Evolutionary conservation across 2,113 vertebrate genomes (phyloP).

Genomic region (Hyla sarda): DNA sequence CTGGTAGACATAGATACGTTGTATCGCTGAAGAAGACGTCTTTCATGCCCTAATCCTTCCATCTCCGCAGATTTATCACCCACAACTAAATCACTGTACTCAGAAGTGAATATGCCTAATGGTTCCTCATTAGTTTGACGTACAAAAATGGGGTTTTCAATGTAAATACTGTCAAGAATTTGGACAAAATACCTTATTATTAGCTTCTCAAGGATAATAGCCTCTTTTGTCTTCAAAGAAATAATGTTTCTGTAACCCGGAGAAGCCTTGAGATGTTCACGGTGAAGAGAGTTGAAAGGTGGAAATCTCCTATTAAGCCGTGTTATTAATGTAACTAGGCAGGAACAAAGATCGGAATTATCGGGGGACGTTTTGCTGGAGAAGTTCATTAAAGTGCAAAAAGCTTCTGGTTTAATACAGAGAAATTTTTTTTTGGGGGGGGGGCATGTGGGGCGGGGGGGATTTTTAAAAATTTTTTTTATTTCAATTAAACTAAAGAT

Average conservation of each 20-base stretch:
- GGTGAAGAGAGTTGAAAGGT: conserved; percentile 44
- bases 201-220: conserved; percentile 56
- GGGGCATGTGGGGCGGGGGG: no score
- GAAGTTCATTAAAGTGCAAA: conserved; percentile 38
- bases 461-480: no score
- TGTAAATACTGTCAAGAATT: conserved; percentile 56
- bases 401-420: neutral
- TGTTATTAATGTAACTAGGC: conserved; percentile 57
- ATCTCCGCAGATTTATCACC: conserved; percentile 20
- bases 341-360: conserved; percentile 54
- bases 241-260: conserved; percentile 56
- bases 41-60: conserved; percentile 37
- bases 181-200: conserved; percentile 58
- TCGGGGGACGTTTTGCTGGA: conserved; percentile 25
- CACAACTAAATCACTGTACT: conserved; percentile 47
- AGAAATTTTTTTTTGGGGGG: neutral
- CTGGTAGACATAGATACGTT: conserved; percentile 31
- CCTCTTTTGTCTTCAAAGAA: conserved; percentile 54
- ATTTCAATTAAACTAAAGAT: no score
- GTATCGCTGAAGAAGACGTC: conserved; percentile 30
- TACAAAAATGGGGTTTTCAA: conserved; percentile 29
- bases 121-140: conserved; percentile 44
- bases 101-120: conserved; percentile 40
- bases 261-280: conserved; percentile 52
- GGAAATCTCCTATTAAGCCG: conserved; percentile 53